Conservation (phyloP, 1,140 invertebrate species). For the Paraescarpia echinospica region DNA sequence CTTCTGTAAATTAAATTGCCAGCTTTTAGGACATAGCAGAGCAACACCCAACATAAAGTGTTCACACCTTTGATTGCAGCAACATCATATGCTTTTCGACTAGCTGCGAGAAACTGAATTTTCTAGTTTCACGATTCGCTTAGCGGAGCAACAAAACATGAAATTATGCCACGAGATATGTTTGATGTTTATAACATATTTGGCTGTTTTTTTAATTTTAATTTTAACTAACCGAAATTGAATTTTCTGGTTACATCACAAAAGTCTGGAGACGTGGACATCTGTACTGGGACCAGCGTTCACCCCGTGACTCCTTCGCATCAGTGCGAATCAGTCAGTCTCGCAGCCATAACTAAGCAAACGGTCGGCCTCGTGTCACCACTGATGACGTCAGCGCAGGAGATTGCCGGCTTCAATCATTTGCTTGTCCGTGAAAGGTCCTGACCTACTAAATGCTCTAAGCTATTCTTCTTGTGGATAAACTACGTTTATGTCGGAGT, state of each 20-base stretch:
- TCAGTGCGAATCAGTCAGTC: background rate
- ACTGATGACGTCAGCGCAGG: background rate
- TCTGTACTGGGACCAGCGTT: background rate
- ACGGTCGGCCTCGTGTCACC: background rate
- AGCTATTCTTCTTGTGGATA: background rate
- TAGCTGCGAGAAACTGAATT: too few relatives aligned
- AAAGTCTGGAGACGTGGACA: background rate
- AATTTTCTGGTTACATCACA: background rate
- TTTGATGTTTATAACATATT: too few relatives aligned
- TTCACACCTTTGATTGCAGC: too few relatives aligned
- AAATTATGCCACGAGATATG: background rate
- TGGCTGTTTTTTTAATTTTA: too few relatives aligned
- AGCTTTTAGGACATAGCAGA: too few relatives aligned
- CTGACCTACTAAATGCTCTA: background rate
- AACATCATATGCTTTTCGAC: too few relatives aligned
- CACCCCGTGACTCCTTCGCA: background rate
- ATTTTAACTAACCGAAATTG: background rate
- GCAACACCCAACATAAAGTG: too few relatives aligned
- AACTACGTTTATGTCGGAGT: background rate
- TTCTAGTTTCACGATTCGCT: too few relatives aligned
- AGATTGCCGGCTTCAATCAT: background rate
- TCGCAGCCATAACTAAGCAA: background rate
- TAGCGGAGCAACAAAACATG: background rate
- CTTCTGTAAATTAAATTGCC: too few relatives aligned
- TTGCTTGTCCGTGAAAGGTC: background rate